Conservation (phyloP, 2,113 vertebrate species). For the Puntigrus tetrazona region DNA sequence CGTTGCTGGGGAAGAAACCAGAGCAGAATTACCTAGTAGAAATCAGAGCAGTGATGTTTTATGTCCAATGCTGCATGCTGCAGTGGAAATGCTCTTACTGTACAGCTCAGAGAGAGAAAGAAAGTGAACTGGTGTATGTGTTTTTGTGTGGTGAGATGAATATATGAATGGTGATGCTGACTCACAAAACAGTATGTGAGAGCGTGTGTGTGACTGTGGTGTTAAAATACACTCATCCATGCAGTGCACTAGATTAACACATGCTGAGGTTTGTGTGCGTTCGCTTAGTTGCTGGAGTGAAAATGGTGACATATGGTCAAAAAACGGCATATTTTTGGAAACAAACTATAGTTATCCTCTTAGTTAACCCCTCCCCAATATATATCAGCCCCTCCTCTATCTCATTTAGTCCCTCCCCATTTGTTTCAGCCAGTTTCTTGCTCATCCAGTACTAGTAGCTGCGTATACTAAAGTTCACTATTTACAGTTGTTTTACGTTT, state of each 20-base stretch:
- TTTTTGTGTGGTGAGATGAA: conserved; percentile 15
- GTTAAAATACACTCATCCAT: conserved; percentile 37
- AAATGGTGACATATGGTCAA: conserved; percentile 14
- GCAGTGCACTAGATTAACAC: conserved; percentile 7
- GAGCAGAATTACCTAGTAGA: neutral
- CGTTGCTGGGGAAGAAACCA: neutral
- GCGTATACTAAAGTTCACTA: neutral
- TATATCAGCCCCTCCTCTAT: neutral
- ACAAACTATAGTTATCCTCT: neutral
- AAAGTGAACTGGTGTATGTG: conserved; percentile 44
- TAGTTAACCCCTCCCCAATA: neutral
- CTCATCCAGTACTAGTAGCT: neutral
- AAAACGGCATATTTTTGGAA: neutral
- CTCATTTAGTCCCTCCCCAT: neutral
- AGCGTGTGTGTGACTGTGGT: neutral
- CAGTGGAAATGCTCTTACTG: conserved; percentile 14
- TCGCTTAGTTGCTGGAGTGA: neutral
- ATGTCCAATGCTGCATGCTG: neutral
- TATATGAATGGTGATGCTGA: conserved; percentile 36
- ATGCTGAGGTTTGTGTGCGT: conserved; percentile 10
- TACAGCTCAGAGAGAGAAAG: neutral
- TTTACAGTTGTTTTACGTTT: neutral
- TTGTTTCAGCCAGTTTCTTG: neutral
- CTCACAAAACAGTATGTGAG: conserved; percentile 38
- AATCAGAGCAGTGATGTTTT: neutral